Evolutionary conservation across 2,888 invertebrate genomes (phyloP).

Genomic region (Apamea sordens): DNA sequence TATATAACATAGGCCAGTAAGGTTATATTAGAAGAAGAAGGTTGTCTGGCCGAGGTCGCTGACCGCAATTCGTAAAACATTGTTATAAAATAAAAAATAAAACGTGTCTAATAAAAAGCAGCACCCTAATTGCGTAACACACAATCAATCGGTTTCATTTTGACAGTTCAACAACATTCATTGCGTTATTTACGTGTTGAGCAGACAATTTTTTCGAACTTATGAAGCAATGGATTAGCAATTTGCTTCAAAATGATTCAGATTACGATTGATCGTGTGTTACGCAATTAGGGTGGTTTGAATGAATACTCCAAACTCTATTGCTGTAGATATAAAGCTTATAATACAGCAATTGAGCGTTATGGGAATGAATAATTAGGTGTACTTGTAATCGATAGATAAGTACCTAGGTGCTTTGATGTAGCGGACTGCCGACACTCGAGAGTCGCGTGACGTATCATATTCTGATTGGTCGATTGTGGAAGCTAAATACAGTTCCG

Average conservation of each 20-base stretch:
- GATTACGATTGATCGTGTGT: too few relatives aligned
- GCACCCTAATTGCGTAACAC: too few relatives aligned
- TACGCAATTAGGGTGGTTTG: too few relatives aligned
- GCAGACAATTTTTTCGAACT: too few relatives aligned
- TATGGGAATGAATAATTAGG: conserved; percentile 15
- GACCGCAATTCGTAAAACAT: neutral
- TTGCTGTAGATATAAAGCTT: neutral
- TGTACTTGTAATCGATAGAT: conserved; percentile 7
- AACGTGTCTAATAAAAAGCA: neutral
- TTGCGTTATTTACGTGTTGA: too few relatives aligned
- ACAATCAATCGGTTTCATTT: too few relatives aligned
- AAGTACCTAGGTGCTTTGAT: conserved; percentile 28
- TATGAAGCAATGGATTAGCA: too few relatives aligned
- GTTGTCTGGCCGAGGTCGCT: conserved; percentile 29
- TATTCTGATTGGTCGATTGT: conserved; percentile 29
- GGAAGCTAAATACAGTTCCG: conserved; percentile 32
- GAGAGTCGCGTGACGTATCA: conserved; percentile 24
- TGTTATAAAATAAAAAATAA: conserved; percentile 4
- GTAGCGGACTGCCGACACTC: conserved; percentile 16
- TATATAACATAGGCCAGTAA: conserved; percentile 5
- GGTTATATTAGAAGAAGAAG: conserved; percentile 9
- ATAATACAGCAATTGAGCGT: neutral
- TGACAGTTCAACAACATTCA: too few relatives aligned
- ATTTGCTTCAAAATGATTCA: too few relatives aligned
- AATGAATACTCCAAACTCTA: neutral